Evolutionary conservation across 2,888 invertebrate species (phyloP), one percentile per base, ranked within the genome.

Genomic region (Clivina fossor): DNA sequence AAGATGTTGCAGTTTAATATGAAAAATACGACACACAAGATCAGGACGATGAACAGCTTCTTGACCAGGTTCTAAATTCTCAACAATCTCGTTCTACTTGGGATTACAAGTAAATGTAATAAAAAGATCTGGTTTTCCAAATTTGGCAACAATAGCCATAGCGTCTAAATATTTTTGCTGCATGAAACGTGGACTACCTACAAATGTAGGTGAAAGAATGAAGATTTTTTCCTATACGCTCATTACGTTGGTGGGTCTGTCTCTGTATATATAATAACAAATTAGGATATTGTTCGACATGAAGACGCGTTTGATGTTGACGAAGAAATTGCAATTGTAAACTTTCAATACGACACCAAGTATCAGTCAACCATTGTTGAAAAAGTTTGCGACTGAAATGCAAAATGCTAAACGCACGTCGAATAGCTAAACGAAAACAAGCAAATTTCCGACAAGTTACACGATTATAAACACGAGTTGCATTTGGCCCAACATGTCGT

Each of bases 71-170:
- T 43, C 30, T 13, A 73, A 50, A 60, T 69, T 67, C 46, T 68
- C 65, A 18, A 33, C 41, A 13, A 74, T 72, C 64, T 75, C 72
- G 11, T 47, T 56, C 72, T 73, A 75, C 47, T 67, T 67, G 2
- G 71, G 72, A 63, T 74, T 74, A 57, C 72, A 72, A 1, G 75
- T 74, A 60, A 74, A 66, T 9, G 74, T 75, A 5, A 74, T 61
- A 59, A 75, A 76, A n/a, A 72, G 60, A 20, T 51, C 47, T 3
- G 62, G 61, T 18, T 53, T 44, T 18, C 75, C 75, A 66, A 61
- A 71, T 57, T 69, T 68, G 28, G 66, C 28, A 3, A 76, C 74
- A 38, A 72, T 69, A 9, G 71, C 63, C 73, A 76, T 74, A 0
- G 71, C 69, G 66, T 74, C 74, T 58, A 75, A 71, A 60, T 68